These are phyloP conservation scores for Paraescarpia echinospica DNA, from an alignment of 1,140 invertebrate genomes.

Conservation along the genomic window DNA sequence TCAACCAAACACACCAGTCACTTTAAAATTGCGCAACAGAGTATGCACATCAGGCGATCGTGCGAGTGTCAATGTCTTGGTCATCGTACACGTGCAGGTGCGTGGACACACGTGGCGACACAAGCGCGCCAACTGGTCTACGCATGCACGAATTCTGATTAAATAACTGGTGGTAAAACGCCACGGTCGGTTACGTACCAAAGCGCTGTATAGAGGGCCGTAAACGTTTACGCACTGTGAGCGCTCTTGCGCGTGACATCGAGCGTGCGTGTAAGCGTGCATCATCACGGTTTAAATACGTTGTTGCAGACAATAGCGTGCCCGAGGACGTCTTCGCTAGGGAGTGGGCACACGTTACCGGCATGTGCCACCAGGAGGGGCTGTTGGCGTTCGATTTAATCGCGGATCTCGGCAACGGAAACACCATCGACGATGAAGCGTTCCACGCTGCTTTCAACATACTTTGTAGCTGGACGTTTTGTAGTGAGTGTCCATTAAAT, in stretches of 20 bases:
- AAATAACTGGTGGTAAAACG: background rate
- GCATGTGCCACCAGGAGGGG: background rate
- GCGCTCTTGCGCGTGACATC: background rate
- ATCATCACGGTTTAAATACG: background rate
- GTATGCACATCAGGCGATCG: background rate
- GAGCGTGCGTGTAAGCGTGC: background rate
- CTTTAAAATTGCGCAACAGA: background rate
- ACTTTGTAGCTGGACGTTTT: background rate
- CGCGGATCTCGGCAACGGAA: background rate
- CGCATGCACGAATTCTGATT: background rate
- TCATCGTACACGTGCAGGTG: background rate
- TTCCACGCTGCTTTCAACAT: background rate
- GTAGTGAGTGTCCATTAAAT: background rate
- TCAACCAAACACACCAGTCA: background rate
- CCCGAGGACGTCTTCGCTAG: background rate
- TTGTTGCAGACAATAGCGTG: background rate
- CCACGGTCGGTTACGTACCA: background rate
- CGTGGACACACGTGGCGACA: background rate
- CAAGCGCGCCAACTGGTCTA: background rate
- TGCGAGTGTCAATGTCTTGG: background rate
- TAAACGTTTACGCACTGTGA: background rate
- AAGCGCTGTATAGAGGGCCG: background rate
- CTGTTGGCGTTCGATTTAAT: background rate
- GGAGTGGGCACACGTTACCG: background rate
- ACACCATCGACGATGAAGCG: background rate